phyloP scores from a whole-genome alignment of 2,888 invertebrate species.

The Drosophila limbata region DNA sequence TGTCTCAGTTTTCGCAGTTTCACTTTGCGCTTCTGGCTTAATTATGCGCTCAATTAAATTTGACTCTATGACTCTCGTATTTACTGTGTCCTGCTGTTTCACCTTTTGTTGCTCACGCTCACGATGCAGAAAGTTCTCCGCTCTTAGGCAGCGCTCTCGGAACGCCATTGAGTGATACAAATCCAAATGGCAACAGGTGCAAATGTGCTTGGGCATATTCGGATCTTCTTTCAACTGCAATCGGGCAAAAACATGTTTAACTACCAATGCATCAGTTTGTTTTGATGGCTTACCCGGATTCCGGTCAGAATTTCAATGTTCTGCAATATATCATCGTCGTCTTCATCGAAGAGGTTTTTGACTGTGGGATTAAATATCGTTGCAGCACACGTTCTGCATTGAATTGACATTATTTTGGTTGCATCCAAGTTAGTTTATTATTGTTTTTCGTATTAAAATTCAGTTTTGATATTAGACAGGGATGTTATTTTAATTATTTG shows the following conservation, averaged over 20 bases:
- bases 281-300: slow-evolving; percentile 34
- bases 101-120: background rate
- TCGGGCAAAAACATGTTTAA: slow-evolving; percentile 6
- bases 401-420: slow-evolving; percentile 35
- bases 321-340: slow-evolving; percentile 23
- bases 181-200: slow-evolving; percentile 49
- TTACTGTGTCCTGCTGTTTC: background rate
- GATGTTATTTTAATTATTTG: slow-evolving; percentile 32
- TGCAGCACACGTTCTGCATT: slow-evolving; percentile 50
- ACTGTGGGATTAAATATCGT: slow-evolving; percentile 34
- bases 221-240: slow-evolving; percentile 36
- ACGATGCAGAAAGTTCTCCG: slow-evolving; percentile 23
- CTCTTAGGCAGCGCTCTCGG: slow-evolving; percentile 40
- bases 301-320: slow-evolving; percentile 49
- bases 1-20: background rate
- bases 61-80: too few species aligned
- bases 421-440: background rate
- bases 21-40: background rate
- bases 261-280: background rate
- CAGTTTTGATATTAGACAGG: slow-evolving; percentile 20
- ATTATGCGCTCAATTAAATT: background rate
- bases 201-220: slow-evolving; percentile 43
- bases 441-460: slow-evolving; percentile 4
- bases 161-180: slow-evolving; percentile 43
- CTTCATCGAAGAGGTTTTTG: slow-evolving; percentile 40